A percentile compares a stretch with the other conserved stretches of the same genome.
Evolutionary conservation across 2,113 vertebrate genomes (phyloP).

Genomic region (Mionectes macconnelli): DNA sequence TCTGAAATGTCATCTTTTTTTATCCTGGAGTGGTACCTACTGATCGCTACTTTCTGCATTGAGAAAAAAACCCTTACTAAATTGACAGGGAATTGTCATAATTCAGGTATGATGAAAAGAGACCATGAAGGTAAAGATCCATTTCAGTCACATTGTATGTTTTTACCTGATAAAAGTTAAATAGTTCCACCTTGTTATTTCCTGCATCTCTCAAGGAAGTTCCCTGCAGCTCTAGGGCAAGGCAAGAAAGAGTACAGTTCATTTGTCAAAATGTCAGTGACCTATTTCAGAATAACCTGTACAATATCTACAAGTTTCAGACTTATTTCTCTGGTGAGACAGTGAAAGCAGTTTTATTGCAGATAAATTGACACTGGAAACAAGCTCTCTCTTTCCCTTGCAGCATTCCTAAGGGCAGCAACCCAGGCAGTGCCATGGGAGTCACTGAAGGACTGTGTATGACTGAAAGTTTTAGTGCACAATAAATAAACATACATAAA

Average conservation of each 20-base stretch:
- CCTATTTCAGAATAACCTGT: conserved; percentile 9
- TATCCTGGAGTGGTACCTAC: neutral
- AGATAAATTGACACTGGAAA: neutral
- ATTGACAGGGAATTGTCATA: neutral
- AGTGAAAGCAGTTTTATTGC: neutral
- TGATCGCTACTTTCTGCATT: neutral
- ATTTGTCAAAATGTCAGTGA: neutral
- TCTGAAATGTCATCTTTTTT: neutral
- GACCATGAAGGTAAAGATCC: neutral
- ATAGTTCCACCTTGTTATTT: neutral
- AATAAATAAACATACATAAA: neutral
- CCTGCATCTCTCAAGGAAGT: neutral
- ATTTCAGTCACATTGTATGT: neutral
- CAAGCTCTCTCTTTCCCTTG: neutral
- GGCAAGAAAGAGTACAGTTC: neutral
- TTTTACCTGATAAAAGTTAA: neutral
- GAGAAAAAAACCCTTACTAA: neutral
- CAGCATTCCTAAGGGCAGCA: neutral
- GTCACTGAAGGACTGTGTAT: neutral
- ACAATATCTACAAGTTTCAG: neutral
- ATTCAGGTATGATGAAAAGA: neutral
- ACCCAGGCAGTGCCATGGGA: neutral
- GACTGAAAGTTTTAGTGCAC: neutral
- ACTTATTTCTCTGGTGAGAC: neutral
- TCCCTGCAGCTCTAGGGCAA: neutral